Percentiles rank a stretch among this genome's conserved stretches.
These are phyloP conservation scores for Drosophila niveifrons DNA, from an alignment of 2,888 invertebrate species.

Conservation along the genomic window DNA sequence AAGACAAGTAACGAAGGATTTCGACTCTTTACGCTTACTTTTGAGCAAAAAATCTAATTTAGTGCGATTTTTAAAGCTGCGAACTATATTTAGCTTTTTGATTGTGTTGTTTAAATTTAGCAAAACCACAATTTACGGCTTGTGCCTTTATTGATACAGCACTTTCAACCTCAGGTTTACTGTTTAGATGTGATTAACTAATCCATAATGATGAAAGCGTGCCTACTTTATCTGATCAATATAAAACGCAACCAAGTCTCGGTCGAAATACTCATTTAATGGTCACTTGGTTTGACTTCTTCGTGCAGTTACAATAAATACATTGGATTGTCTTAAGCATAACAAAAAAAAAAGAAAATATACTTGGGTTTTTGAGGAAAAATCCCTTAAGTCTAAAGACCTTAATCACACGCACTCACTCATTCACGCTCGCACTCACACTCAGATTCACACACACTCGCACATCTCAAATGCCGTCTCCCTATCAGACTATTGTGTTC, in stretches of 20 bases:
- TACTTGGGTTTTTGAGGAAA: background rate
- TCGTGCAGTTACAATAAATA: constrained; percentile 51
- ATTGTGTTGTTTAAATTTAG: too few relatives aligned
- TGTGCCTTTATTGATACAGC: too few relatives aligned
- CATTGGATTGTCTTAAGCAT: constrained; percentile 43
- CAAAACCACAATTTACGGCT: too few relatives aligned
- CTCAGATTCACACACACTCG: constrained; percentile 5
- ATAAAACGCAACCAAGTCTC: background rate
- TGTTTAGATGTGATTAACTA: background rate
- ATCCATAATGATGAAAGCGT: background rate
- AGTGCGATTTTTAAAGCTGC: too few relatives aligned
- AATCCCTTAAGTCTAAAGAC: constrained; percentile 15
- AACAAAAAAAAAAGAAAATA: constrained; percentile 42
- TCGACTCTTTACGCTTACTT: too few relatives aligned
- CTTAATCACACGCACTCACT: constrained; percentile 21
- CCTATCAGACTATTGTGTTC: constrained; percentile 84
- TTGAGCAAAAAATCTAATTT: too few relatives aligned
- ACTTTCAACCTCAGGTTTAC: too few relatives aligned
- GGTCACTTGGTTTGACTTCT: constrained; percentile 30
- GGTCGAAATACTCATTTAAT: constrained; percentile 47
- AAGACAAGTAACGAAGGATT: too few relatives aligned
- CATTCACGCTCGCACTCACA: constrained; percentile 19
- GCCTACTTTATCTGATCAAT: too few relatives aligned
- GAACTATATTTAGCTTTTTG: too few relatives aligned
- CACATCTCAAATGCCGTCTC: constrained; percentile 1